phyloP scores from a whole-genome alignment of 1,140 invertebrate genomes.

The Pentalonia nigronervosa region DNA sequence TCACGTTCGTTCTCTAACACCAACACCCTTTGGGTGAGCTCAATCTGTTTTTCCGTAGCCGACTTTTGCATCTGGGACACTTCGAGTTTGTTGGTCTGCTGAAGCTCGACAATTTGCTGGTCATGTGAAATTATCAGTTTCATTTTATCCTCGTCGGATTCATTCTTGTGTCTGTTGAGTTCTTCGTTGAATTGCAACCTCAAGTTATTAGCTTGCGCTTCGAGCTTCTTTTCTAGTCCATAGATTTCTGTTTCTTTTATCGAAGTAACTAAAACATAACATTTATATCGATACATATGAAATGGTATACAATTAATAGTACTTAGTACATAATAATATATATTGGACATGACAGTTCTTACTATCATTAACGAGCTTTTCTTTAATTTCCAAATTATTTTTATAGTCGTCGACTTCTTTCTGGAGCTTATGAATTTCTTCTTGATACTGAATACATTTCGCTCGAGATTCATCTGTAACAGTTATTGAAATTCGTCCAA shows the following conservation, averaged over 20 bases:
- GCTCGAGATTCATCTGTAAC: conserved; percentile 29
- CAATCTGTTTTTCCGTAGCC: conserved; percentile 1
- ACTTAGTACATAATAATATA: not conserved
- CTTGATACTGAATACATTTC: conserved; percentile 37
- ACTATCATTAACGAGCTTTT: conserved; percentile 32
- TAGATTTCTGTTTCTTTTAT: conserved; percentile 33
- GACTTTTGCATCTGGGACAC: not conserved
- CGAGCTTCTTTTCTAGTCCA: not conserved
- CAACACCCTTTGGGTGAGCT: not conserved
- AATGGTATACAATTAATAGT: not conserved
- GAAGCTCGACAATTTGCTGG: conserved; percentile 34
- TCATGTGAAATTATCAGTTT: conserved; percentile 61
- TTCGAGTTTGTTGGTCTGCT: conserved; percentile 38
- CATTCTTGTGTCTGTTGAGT: conserved; percentile 53
- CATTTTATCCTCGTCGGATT: conserved; percentile 62
- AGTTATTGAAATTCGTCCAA: not conserved
- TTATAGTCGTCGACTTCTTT: not conserved
- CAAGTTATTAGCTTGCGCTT: conserved; percentile 53
- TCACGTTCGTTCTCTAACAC: conserved; percentile 14
- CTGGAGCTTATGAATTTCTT: conserved; percentile 27
- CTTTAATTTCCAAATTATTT: conserved; percentile 32
- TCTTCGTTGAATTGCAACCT: conserved; percentile 59
- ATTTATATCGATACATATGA: not conserved
- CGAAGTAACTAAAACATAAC: not conserved
- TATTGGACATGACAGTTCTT: not conserved